Percentiles rank a stretch among this genome's conserved stretches.
phyloP scores from a whole-genome alignment of 2,113 vertebrate species.

The Vidua chalybeata region DNA sequence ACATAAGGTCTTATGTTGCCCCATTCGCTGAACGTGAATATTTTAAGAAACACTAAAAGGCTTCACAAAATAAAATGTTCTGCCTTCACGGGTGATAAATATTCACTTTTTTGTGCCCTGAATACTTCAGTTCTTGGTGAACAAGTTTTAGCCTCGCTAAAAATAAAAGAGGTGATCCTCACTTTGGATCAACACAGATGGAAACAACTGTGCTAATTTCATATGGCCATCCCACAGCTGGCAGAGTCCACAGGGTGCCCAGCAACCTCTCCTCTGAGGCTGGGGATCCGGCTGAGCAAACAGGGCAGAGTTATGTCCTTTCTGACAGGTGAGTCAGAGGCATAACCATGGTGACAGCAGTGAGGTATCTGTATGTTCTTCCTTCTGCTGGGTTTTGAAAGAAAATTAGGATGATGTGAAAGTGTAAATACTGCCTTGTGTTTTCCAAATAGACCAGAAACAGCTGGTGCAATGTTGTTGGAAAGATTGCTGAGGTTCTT shows the following conservation, averaged over 20 bases:
- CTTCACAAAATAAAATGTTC: background rate
- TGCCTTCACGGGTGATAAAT: background rate
- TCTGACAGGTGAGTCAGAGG: constrained; percentile 10
- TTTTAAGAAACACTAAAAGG: background rate
- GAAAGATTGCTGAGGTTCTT: background rate
- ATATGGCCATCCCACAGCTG: rapidly evolving
- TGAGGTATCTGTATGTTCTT: background rate
- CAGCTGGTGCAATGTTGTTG: background rate
- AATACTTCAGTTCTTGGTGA: background rate
- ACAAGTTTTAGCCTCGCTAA: background rate
- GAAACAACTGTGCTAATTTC: background rate
- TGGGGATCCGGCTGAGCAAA: background rate
- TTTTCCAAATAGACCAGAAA: constrained; percentile 29
- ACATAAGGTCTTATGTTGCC: background rate
- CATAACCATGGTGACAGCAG: background rate
- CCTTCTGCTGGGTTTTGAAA: constrained; percentile 13
- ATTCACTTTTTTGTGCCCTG: background rate
- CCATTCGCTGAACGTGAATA: background rate
- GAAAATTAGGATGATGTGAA: background rate
- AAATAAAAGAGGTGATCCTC: background rate
- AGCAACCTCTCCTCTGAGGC: background rate
- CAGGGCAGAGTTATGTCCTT: background rate
- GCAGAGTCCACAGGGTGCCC: background rate
- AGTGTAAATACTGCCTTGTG: background rate
- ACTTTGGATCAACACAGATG: rapidly evolving